These are phyloP conservation scores for Hemiscyllium ocellatum DNA, from an alignment of 2,113 vertebrate species.

Conservation along the genomic window DNA sequence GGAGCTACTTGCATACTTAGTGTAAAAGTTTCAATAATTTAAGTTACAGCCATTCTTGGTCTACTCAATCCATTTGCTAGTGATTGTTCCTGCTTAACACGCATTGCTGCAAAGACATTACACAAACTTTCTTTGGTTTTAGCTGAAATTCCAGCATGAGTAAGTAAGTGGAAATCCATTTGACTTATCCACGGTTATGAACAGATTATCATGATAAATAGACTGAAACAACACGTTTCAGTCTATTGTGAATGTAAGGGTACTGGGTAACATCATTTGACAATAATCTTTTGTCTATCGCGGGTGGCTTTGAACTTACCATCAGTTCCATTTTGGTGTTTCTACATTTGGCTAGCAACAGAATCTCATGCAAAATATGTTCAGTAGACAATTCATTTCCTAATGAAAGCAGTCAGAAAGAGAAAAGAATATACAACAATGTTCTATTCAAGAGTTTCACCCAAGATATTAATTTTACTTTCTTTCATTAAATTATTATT, in stretches of 20 bases:
- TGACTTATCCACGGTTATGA: neutral
- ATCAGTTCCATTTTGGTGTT: neutral
- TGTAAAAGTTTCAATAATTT: neutral
- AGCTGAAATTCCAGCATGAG: neutral
- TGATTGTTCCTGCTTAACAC: neutral
- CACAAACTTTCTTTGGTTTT: neutral
- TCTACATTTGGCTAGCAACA: neutral
- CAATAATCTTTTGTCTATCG: neutral
- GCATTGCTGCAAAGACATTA: neutral
- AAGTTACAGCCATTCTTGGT: neutral
- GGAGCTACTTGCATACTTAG: neutral
- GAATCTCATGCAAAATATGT: neutral
- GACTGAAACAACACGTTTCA: neutral
- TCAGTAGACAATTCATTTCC: neutral
- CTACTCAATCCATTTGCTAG: neutral
- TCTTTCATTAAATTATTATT: neutral
- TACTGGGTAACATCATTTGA: neutral
- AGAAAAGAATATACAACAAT: neutral
- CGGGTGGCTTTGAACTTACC: neutral
- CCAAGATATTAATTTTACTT: neutral
- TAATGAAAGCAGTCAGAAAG: neutral
- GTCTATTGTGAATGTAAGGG: neutral
- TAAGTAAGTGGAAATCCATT: neutral
- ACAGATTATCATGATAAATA: neutral
- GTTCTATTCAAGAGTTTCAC: neutral